Evolutionary conservation across 92 coral and sea anemone genomes (phyloP), one percentile per base, ranked within the genome.

Genomic region (Porites lobata): DNA sequence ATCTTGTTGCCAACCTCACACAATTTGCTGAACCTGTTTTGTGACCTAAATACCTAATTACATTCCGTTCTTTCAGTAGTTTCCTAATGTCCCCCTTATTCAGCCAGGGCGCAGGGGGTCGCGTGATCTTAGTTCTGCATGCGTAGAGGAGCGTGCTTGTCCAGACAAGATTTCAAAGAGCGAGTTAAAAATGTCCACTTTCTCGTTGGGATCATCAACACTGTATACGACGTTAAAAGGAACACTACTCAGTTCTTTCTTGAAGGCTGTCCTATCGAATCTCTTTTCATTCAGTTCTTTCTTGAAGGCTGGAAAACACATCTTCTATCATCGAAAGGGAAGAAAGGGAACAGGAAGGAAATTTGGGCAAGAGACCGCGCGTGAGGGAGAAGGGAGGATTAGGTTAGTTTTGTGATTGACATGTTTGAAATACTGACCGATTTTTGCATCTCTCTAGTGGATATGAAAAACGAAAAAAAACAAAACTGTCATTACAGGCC

Each of bases 111-210:
- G 85, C 82, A 12, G 47, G 90, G 90, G 90, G 90, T 58, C 90
- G 90, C 38, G 74, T 77, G 65, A 86, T 32, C 59, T 87, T 80
- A 18, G 74, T 63, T 21, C 86, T 61, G n/a, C 24, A 22, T 22
- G 24, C 65, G 61, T 56, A 87, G 81, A 43, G 91, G 91, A 32
- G 86, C 81, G 56, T 73, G 88, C 69, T 47, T 79, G 67, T 90
- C 86, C 52, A 90, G 74, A 54, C 89, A 84, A 54, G 93, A 83
- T 85, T 79, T 85, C 47, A 78, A 90, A 83, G 7, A 83, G 76
- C 29, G 79, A 76, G 70, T 83, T 83, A 43, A 83, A 89, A 19
- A 88, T 26, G 19, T 89, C 71, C 14, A 83, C 65, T 84, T 84
- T 90, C 57, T 78, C 89, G 43, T 78, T 84, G 20, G 73, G 72